Evolutionary conservation across 2,113 vertebrate species (phyloP).

Genomic region (Sphyrna mokarran): DNA sequence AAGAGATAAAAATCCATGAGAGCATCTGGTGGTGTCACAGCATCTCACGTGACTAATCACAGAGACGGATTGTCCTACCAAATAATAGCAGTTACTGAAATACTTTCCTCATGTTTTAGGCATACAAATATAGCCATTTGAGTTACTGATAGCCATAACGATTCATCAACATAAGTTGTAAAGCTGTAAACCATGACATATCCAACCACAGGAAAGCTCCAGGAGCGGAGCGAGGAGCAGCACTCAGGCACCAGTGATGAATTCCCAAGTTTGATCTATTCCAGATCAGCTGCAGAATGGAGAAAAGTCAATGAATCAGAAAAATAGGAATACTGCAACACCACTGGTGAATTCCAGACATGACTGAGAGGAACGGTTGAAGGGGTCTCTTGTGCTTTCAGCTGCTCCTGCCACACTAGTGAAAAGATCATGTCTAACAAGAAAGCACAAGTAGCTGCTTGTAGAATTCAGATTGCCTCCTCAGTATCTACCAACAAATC

Average conservation of each 20-base stretch:
- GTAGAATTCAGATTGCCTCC: neutral
- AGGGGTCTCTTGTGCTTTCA: neutral
- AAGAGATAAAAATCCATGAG: too few species aligned
- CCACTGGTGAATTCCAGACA: neutral
- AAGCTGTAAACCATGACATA: neutral
- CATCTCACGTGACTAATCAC: too few species aligned
- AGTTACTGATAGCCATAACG: neutral
- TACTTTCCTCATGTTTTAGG: neutral
- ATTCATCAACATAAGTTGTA: neutral
- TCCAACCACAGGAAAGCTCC: neutral
- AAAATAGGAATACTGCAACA: neutral
- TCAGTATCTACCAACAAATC: neutral
- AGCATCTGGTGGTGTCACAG: too few species aligned
- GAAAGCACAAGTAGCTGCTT: neutral
- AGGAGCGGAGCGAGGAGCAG: neutral
- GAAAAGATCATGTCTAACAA: neutral
- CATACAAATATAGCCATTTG: neutral
- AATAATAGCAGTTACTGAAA: neutral
- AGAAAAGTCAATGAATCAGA: neutral
- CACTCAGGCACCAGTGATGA: neutral
- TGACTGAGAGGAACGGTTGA: neutral
- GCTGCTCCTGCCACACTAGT: neutral
- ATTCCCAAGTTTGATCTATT: neutral
- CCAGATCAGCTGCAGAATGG: neutral
- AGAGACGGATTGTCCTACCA: too few species aligned